These are phyloP conservation scores for Trematocara macrostoma DNA, from an alignment of 2,113 vertebrate genomes.

Conservation along the genomic window DNA sequence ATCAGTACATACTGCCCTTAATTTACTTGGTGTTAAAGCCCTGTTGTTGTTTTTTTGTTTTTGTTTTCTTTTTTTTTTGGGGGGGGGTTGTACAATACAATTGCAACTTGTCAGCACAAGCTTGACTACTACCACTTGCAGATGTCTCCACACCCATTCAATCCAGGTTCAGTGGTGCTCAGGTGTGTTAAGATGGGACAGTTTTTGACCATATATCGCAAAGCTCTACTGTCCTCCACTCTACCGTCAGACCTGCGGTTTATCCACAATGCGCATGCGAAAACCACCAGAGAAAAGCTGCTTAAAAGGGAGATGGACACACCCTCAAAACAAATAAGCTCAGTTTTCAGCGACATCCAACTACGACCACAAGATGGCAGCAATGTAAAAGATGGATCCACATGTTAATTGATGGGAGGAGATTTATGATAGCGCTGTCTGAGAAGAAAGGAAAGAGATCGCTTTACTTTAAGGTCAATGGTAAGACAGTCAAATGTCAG, in stretches of 20 bases:
- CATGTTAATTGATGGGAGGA: background rate
- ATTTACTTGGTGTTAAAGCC: too few species aligned
- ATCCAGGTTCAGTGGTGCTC: background rate
- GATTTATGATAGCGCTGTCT: background rate
- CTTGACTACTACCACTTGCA: background rate
- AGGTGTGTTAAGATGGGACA: background rate
- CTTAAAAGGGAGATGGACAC: background rate
- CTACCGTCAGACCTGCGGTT: background rate
- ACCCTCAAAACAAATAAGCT: background rate
- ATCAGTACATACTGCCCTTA: background rate
- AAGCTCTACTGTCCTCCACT: background rate
- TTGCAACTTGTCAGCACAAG: background rate
- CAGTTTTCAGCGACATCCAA: background rate
- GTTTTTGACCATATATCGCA: background rate
- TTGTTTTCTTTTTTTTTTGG: background rate
- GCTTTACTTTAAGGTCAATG: background rate
- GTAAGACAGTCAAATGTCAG: background rate
- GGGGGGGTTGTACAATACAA: background rate
- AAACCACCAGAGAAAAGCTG: background rate
- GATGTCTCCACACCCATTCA: background rate
- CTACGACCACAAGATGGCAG: background rate
- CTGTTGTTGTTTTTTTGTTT: too few species aligned
- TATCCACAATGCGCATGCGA: background rate
- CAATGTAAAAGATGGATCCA: background rate
- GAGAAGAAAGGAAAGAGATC: background rate